These are phyloP conservation scores for Channa maculata DNA, from an alignment of 2,113 vertebrate genomes.

Conservation along the genomic window DNA sequence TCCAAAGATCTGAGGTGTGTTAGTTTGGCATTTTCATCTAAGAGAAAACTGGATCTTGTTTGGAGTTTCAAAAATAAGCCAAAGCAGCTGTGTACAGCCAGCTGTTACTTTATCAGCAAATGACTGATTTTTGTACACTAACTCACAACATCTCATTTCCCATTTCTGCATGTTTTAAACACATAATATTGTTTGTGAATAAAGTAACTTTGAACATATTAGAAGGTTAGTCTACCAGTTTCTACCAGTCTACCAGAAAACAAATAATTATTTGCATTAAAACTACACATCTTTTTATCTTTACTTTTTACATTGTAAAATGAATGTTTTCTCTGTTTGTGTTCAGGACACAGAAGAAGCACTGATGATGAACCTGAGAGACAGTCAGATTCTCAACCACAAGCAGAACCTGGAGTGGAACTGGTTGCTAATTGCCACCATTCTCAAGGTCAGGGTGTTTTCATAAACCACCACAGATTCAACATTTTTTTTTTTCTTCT, in stretches of 20 bases:
- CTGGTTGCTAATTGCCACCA: slow-evolving; percentile 96
- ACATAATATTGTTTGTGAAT: background rate
- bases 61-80: background rate
- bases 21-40: background rate
- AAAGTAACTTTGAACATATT: background rate
- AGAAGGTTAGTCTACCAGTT: background rate
- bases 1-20: background rate
- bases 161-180: background rate
- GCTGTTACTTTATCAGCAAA: background rate
- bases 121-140: background rate
- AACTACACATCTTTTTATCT: background rate
- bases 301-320: background rate
- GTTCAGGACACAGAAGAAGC: slow-evolving; percentile 96
- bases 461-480: slow-evolving; percentile 6
- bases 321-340: slow-evolving; percentile 22
- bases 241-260: too few species aligned
- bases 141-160: background rate
- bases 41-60: background rate
- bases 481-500: background rate
- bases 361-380: slow-evolving; percentile 93
- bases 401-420: slow-evolving; percentile 99
- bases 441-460: slow-evolving; percentile 89
- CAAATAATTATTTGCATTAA: too few species aligned
- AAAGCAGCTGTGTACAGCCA: background rate
- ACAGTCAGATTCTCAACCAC: slow-evolving; percentile 97